Conservation (phyloP, 92 coral and sea anemone species). For the Epizoanthus ramosus region DNA sequence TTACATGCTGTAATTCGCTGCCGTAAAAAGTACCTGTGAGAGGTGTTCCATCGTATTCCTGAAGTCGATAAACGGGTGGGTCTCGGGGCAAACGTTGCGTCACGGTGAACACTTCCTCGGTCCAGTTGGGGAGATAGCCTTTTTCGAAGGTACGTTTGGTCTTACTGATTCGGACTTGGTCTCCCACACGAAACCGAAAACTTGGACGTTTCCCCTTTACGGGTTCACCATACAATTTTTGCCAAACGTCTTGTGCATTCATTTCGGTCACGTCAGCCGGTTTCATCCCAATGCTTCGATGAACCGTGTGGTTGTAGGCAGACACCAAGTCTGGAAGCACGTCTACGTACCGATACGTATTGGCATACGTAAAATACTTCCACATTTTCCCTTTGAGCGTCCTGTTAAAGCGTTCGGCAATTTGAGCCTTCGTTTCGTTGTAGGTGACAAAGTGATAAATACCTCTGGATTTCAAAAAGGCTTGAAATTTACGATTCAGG, state of each 20-base stretch:
- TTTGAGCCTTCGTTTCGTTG: slow-evolving; percentile 33
- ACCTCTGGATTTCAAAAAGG: slow-evolving; percentile 7
- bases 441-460: slow-evolving; percentile 37
- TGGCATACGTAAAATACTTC: slow-evolving; percentile 11
- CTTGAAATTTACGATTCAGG: slow-evolving; percentile 29
- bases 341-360: slow-evolving; percentile 15
- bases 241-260: slow-evolving; percentile 22
- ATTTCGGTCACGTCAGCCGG: not conserved
- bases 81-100: too few species aligned
- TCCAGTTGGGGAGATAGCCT: not conserved
- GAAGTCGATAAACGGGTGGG: too few species aligned
- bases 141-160: not conserved
- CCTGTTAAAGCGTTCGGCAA: slow-evolving; percentile 41
- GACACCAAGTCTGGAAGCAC: slow-evolving; percentile 16
- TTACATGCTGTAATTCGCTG: too few species aligned
- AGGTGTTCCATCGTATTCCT: too few species aligned
- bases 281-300: slow-evolving; percentile 10
- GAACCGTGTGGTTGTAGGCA: slow-evolving; percentile 28
- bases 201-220: not conserved
- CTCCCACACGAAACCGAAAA: slow-evolving; percentile 34
- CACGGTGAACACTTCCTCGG: too few species aligned
- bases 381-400: slow-evolving; percentile 18
- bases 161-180: slow-evolving; percentile 9
- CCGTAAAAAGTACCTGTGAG: too few species aligned
- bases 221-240: slow-evolving; percentile 30